Conservation (phyloP, 2,797 vertebrate genomes). For the Chanos chanos region DNA sequence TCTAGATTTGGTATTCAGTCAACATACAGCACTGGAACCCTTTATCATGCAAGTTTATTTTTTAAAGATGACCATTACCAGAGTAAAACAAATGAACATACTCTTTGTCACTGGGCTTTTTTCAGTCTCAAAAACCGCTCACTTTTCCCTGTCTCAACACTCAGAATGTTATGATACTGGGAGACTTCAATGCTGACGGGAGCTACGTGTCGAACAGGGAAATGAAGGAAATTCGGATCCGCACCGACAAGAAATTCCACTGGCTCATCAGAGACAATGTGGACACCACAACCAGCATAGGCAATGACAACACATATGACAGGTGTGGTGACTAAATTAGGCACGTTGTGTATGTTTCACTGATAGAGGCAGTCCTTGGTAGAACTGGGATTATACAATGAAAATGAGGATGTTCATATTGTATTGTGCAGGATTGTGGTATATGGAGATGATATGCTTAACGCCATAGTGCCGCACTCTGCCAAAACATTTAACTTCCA, state of each 20-base stretch:
- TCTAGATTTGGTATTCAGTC: too few relatives aligned
- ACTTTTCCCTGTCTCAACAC: too few relatives aligned
- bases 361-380: too few relatives aligned
- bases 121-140: too few relatives aligned
- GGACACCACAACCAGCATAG: slow-evolving; percentile 69
- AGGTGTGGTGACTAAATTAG: too few relatives aligned
- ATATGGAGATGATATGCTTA: slow-evolving; percentile 65
- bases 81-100: too few relatives aligned
- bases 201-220: slow-evolving; percentile 61
- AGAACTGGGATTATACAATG: too few relatives aligned
- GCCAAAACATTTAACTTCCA: slow-evolving; percentile 75
- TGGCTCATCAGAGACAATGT: slow-evolving; percentile 74
- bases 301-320: slow-evolving; percentile 71
- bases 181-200: slow-evolving; percentile 77
- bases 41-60: too few relatives aligned
- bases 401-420: neutral
- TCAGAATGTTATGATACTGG: slow-evolving; percentile 76
- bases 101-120: too few relatives aligned
- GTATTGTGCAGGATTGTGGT: slow-evolving; percentile 65
- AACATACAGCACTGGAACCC: too few relatives aligned
- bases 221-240: slow-evolving; percentile 67
- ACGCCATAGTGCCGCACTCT: slow-evolving; percentile 57
- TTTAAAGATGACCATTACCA: too few relatives aligned
- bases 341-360: too few relatives aligned
- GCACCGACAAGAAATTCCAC: slow-evolving; percentile 66